Percentiles rank a stretch among this genome's conserved stretches.
Evolutionary conservation across 1,140 invertebrate genomes (phyloP).

Genomic region (Acyrthosiphon pisum): DNA sequence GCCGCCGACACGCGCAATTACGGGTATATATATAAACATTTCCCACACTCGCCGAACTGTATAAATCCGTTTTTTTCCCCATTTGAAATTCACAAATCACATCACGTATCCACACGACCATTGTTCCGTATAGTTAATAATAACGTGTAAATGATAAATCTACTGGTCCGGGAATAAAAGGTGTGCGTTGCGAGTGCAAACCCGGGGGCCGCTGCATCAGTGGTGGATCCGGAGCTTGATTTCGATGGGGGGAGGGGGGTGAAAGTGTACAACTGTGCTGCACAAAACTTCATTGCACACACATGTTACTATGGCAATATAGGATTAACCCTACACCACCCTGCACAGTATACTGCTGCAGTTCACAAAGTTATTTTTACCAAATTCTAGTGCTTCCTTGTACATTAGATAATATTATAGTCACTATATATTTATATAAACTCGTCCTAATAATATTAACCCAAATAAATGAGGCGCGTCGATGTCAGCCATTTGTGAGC

Average conservation of each 20-base stretch:
- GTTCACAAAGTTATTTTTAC: not conserved
- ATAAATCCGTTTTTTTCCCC: constrained; percentile 24
- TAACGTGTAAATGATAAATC: not conserved
- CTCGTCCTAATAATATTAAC: not conserved
- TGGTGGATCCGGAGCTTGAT: not conserved
- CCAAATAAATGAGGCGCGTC: not conserved
- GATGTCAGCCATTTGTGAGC: not conserved
- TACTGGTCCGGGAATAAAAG: not conserved
- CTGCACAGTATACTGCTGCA: too few species aligned
- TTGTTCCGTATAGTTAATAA: not conserved
- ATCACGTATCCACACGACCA: constrained; percentile 23
- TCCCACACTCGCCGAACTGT: constrained; percentile 26
- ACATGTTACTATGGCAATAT: not conserved
- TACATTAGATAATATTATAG: too few species aligned
- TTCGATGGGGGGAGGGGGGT: not conserved
- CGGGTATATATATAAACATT: not conserved
- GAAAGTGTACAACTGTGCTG: not conserved
- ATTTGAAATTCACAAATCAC: constrained; percentile 30
- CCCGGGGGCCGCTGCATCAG: not conserved
- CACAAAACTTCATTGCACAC: not conserved
- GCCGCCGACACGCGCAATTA: not conserved
- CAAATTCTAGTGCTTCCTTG: not conserved
- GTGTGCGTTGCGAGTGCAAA: not conserved
- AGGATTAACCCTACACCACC: not conserved
- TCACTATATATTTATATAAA: too few species aligned